Evolutionary conservation across 2,888 invertebrate genomes (phyloP).

Genomic region (Plebejus melissa): DNA sequence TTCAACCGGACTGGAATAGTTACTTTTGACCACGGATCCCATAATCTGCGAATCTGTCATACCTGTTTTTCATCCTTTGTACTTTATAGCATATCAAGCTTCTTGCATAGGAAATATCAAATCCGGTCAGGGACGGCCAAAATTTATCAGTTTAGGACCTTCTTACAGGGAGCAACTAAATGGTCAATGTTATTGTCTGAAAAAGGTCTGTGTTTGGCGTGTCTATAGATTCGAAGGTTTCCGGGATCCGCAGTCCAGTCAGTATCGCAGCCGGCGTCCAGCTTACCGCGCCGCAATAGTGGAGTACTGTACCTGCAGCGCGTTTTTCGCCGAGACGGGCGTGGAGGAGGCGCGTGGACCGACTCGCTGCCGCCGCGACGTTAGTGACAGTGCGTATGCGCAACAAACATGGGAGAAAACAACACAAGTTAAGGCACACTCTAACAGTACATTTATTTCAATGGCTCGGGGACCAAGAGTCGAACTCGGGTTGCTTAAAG

Average conservation of each 20-base stretch:
- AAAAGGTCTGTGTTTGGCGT: background rate
- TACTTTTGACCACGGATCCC: conserved; percentile 1
- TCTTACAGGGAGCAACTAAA: background rate
- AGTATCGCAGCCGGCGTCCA: conserved; percentile 2
- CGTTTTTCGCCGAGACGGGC: conserved; percentile 80
- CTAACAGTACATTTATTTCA: conserved; percentile 36
- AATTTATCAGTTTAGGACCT: background rate
- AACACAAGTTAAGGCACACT: conserved; percentile 72
- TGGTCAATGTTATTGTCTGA: background rate
- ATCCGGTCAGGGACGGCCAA: background rate
- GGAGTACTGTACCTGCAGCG: conserved; percentile 82
- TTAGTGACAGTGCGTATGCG: conserved; percentile 72
- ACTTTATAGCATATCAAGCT: background rate
- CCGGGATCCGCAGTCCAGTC: background rate
- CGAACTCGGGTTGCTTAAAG: background rate
- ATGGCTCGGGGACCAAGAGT: conserved; percentile 5
- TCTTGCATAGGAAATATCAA: background rate
- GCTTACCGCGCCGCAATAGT: conserved; percentile 72
- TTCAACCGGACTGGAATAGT: background rate
- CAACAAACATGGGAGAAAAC: conserved; percentile 70
- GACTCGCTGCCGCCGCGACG: conserved; percentile 67
- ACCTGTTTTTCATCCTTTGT: background rate
- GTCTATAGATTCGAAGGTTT: background rate
- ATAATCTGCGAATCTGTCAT: background rate
- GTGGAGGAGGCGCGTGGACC: conserved; percentile 77